These are phyloP conservation scores for Erythrocercus mccallii DNA, from an alignment of 2,113 vertebrate genomes.

Conservation along the genomic window DNA sequence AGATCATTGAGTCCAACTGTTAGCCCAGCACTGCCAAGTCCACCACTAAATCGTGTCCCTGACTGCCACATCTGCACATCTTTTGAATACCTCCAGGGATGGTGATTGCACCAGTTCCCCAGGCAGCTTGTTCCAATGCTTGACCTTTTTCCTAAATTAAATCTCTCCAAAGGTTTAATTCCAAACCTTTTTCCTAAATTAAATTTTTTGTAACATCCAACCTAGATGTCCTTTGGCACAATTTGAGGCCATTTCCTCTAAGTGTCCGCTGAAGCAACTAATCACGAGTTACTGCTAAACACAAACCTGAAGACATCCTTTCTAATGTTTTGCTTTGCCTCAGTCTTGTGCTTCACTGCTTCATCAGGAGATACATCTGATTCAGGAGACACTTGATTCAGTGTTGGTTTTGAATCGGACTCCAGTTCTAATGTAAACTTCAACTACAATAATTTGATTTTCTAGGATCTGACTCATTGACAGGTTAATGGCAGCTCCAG, in stretches of 20 bases:
- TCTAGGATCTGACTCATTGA: neutral
- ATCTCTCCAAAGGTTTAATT: neutral
- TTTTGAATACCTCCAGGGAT: neutral
- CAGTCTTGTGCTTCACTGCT: neutral
- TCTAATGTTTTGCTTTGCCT: neutral
- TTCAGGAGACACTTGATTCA: neutral
- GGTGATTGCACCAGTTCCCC: neutral
- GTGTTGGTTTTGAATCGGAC: neutral
- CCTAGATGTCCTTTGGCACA: neutral
- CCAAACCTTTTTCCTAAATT: neutral
- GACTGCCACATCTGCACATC: neutral
- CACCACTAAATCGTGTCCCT: neutral
- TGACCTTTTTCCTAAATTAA: neutral
- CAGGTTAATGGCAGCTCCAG: neutral
- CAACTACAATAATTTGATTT: neutral
- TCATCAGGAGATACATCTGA: neutral
- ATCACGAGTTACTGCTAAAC: neutral
- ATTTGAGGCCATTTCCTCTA: neutral
- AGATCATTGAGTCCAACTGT: rapidly evolving
- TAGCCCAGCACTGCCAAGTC: neutral
- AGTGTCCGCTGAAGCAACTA: neutral
- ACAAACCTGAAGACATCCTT: neutral
- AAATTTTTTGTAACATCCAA: neutral
- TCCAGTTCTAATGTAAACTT: neutral
- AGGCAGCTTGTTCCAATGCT: neutral